phyloP scores from a whole-genome alignment of 2,888 invertebrate species.

The Erebia epiphron region DNA sequence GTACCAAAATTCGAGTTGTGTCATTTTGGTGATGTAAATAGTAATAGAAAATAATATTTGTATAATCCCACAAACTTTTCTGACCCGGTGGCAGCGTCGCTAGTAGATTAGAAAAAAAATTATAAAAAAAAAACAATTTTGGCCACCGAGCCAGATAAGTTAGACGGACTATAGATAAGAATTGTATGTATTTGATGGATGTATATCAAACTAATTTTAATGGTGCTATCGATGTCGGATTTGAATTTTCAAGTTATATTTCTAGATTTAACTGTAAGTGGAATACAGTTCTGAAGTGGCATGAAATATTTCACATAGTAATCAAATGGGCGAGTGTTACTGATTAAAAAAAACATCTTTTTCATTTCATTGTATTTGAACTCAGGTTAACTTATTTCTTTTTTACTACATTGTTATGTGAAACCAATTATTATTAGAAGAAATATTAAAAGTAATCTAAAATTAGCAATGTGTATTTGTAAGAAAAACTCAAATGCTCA shows the following conservation, averaged over 20 bases:
- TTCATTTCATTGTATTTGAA: no score
- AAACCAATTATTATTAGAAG: background rate
- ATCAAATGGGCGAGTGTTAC: background rate
- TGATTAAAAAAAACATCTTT: background rate
- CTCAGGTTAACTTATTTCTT: background rate
- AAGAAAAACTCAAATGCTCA: slow-evolving; percentile 46
- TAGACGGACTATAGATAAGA: slow-evolving; percentile 31
- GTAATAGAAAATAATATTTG: slow-evolving; percentile 36
- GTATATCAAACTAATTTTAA: slow-evolving; percentile 34
- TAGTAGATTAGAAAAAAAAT: no score
- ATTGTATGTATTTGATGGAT: slow-evolving; percentile 37
- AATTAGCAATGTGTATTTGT: slow-evolving; percentile 7
- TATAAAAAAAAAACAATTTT: no score
- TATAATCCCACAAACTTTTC: slow-evolving; percentile 7
- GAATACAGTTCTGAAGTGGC: slow-evolving; percentile 7
- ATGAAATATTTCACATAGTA: slow-evolving; percentile 16
- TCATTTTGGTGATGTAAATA: slow-evolving; percentile 42
- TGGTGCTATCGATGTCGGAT: slow-evolving; percentile 47
- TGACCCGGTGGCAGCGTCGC: no score
- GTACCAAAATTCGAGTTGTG: slow-evolving; percentile 24
- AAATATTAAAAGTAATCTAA: slow-evolving; percentile 4
- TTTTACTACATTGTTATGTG: slow-evolving; percentile 5
- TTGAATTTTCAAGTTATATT: slow-evolving; percentile 27
- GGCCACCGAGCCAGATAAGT: no score
- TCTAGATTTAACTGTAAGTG: slow-evolving; percentile 8